phyloP scores from a whole-genome alignment of 2,113 vertebrate species.

The Pungitius pungitius region DNA sequence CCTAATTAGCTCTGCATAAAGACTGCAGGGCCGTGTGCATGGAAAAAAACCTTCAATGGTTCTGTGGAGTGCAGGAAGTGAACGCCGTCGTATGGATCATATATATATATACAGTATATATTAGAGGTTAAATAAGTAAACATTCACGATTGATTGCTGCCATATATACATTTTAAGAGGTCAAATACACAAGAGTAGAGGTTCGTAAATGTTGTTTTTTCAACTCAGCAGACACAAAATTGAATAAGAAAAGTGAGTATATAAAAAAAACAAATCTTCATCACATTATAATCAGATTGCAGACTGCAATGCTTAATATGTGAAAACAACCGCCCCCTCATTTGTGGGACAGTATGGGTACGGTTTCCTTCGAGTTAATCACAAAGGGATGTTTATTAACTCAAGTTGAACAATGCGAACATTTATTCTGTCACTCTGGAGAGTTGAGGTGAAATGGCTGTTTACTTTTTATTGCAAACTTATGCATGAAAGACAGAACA shows the following conservation, averaged over 20 bases:
- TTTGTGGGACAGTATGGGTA: neutral
- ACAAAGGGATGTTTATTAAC: neutral
- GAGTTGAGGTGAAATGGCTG: too few species aligned
- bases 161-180: neutral
- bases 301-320: too few species aligned
- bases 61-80: too few species aligned
- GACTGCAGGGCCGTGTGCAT: neutral
- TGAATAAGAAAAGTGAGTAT: too few species aligned
- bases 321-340: neutral
- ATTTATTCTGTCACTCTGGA: neutral
- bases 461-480: too few species aligned
- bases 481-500: too few species aligned
- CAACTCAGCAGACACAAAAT: too few species aligned
- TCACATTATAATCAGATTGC: too few species aligned
- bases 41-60: neutral
- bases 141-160: neutral
- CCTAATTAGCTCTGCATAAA: neutral
- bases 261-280: too few species aligned
- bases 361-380: neutral
- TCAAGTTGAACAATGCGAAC: neutral
- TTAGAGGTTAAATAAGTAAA: neutral
- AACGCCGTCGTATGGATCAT: too few species aligned
- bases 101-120: too few species aligned
- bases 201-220: neutral
- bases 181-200: neutral